Percentiles rank a stretch among this genome's conserved stretches.
Conservation (phyloP, 2,888 invertebrate species). For the Rosalia funebris region DNA sequence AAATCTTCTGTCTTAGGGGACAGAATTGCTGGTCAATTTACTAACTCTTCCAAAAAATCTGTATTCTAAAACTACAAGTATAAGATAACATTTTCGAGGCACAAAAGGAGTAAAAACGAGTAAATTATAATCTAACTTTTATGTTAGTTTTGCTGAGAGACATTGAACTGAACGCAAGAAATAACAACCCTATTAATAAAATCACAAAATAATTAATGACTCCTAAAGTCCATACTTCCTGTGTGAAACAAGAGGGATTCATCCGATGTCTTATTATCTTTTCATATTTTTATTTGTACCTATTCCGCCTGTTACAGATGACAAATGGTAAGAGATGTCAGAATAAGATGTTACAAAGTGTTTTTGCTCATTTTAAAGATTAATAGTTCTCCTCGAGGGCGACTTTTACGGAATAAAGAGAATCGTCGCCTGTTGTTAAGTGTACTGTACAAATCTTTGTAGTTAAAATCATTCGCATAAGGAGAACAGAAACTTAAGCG, state of each 20-base stretch:
- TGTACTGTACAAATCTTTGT: slow-evolving; percentile 12
- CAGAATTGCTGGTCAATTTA: no score
- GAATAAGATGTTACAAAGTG: slow-evolving; percentile 48
- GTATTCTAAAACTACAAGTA: no score
- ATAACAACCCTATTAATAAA: slow-evolving; percentile 7
- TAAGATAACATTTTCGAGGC: no score
- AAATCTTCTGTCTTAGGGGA: no score
- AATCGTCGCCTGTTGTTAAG: slow-evolving; percentile 11
- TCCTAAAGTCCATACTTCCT: slow-evolving; percentile 20
- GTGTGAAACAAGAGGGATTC: slow-evolving; percentile 23
- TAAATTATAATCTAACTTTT: no score
- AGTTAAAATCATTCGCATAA: not conserved
- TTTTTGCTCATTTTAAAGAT: slow-evolving; percentile 52
- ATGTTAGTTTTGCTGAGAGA: no score
- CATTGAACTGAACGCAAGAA: not conserved
- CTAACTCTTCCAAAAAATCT: no score
- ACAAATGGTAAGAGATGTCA: slow-evolving; percentile 47
- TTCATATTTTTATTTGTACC: slow-evolving; percentile 29
- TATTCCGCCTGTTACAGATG: slow-evolving; percentile 35
- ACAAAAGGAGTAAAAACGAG: no score
- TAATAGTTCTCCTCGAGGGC: slow-evolving; percentile 41
- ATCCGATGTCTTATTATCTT: slow-evolving; percentile 27
- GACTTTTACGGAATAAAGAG: slow-evolving; percentile 30
- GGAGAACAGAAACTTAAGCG: not conserved
- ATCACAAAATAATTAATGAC: slow-evolving; percentile 18